Conservation (phyloP, 2,797 vertebrate genomes). For the Rhabdophis nuchalis region DNA sequence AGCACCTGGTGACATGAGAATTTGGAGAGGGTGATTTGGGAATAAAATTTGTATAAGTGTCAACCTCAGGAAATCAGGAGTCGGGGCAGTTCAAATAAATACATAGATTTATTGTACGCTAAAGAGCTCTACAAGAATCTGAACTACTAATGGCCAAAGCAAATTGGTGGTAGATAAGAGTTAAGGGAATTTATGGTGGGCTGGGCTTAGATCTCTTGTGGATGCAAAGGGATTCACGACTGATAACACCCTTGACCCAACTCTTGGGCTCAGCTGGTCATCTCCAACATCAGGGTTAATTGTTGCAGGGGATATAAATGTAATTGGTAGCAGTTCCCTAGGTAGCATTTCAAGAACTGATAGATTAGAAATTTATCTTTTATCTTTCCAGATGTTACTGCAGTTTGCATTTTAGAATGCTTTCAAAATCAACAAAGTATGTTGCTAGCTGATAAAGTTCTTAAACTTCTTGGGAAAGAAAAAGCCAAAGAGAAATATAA, state of each 20-base stretch:
- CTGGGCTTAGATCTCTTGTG: neutral
- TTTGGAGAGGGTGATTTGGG: neutral
- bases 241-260: neutral
- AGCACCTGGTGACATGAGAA: neutral
- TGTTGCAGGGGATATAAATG: rapidly evolving
- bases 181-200: neutral
- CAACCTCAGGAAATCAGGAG: neutral
- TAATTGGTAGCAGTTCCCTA: neutral
- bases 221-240: neutral
- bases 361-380: conserved; percentile 19
- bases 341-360: conserved; percentile 15
- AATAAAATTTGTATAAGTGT: neutral
- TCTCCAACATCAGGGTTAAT: neutral
- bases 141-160: neutral
- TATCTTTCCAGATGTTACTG: conserved; percentile 87
- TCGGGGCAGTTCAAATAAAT: neutral
- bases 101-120: neutral
- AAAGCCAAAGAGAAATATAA: conserved; percentile 99
- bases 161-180: neutral
- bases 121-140: neutral
- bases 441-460: conserved; percentile 95
- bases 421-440: conserved; percentile 99
- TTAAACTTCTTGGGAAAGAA: conserved; percentile 97
- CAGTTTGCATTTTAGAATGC: conserved; percentile 96
- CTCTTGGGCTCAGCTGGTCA: neutral